Base-by-base conservation (phyloP, 1,140 invertebrate species). In the Lordiphosa stackelbergi region DNA sequence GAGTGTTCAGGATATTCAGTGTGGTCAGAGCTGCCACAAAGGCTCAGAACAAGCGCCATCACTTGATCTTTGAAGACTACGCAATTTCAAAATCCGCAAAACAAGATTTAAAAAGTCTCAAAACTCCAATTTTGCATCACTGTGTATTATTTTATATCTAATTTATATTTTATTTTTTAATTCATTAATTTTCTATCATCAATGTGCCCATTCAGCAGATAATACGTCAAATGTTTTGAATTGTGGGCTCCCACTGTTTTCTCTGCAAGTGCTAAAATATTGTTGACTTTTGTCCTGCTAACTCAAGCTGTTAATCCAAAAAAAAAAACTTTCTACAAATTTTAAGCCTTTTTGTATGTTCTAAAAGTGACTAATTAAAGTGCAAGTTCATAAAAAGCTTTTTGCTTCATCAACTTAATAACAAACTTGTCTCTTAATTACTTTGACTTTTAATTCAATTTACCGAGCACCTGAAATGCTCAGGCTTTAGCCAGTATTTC, bases 401-500 rank as follows among this genome's bases (percentile, higher is more conserved):
- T 74, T 24, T 47, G 51, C 58, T 53, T 46, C 54, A 58, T 73
- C 57, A 73, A 66, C 70, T 68, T 73, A 53, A 58, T 47, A 48
- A 49, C 64, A 51, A 79, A 74, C 58, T 79, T 71, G 62, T 47
- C 61, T 74, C 69, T 77, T 77, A 77, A 78, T 78, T 54, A 81
- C 53, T 70, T 74, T 62, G 54, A 69, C 54, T 69, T 83, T 81
- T 81, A 73, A 81, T 83, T 81, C 53, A 65, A 83, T 81, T 72
- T 61, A 60, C 51, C 65, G 37, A 38, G 48, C 40, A 69, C 69
- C 77, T 73, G 61, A 57, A 83, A 69, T 46, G 40, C 40, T n/a
- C 60, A 35, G 51, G 52, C 51, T 49, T 45, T 49, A 62, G 57
- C 11, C 8, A 48, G 46, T 31, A 40, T 75, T 61, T 75, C 19